Percentiles rank a stretch among this genome's conserved stretches.
Conservation (phyloP, 2,113 vertebrate genomes). For the Lophura nycthemera region DNA sequence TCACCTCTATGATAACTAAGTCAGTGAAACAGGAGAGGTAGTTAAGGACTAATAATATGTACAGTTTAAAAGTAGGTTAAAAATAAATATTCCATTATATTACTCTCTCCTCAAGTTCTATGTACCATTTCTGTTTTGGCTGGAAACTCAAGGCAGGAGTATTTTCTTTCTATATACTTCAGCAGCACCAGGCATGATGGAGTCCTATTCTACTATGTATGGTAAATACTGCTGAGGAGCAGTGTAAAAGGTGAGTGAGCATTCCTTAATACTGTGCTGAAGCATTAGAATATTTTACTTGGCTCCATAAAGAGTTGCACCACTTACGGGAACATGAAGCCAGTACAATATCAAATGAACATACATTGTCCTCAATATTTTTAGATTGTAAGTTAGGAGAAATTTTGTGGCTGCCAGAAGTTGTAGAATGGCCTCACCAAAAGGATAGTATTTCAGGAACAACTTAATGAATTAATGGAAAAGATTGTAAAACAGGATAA, state of each 20-base stretch:
- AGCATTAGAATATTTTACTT: constrained; percentile 20
- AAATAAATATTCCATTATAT: background rate
- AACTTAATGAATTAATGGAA: constrained; percentile 23
- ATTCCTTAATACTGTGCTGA: background rate
- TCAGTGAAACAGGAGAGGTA: background rate
- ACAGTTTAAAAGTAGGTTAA: background rate
- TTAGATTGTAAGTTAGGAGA: constrained; percentile 15
- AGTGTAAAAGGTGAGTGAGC: background rate
- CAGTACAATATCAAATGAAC: background rate
- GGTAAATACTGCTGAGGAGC: background rate
- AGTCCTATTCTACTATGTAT: background rate
- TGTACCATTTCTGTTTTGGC: background rate
- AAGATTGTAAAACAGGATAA: background rate
- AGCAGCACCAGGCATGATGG: background rate
- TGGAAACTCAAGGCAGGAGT: background rate
- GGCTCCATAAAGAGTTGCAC: background rate
- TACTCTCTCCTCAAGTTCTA: background rate
- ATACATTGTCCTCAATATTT: background rate
- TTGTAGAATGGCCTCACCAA: constrained; percentile 4
- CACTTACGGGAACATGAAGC: background rate
- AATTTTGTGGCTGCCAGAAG: background rate
- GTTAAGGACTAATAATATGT: background rate
- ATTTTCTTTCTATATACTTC: background rate
- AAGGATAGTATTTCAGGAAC: constrained; percentile 13
- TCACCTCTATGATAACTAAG: background rate